phyloP scores from a whole-genome alignment of 2,797 vertebrate species.

The Natrix natrix region DNA sequence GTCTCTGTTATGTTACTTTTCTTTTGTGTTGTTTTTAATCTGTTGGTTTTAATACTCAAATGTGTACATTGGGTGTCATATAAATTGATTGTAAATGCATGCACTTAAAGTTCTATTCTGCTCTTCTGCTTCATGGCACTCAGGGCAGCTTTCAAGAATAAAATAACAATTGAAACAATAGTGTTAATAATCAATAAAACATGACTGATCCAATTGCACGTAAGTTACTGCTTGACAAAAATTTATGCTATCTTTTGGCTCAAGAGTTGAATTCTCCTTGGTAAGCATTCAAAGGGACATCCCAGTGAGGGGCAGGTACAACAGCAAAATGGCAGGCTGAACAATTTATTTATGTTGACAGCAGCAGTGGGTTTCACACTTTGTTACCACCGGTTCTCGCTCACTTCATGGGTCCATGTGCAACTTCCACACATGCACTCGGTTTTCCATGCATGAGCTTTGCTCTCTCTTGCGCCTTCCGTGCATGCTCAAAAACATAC shows the following conservation, averaged over 20 bases:
- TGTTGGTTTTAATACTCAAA: not conserved
- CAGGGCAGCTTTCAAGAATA: not conserved
- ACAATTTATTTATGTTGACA: not conserved
- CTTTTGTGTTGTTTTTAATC: not conserved
- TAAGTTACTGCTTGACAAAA: not conserved
- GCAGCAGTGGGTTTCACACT: too few relatives aligned
- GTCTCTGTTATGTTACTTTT: not conserved
- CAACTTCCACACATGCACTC: too few relatives aligned
- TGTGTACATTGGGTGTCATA: not conserved
- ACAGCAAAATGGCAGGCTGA: not conserved
- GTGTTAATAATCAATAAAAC: not conserved
- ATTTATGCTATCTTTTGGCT: not conserved
- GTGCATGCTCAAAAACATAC: too few relatives aligned
- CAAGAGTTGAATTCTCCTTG: not conserved
- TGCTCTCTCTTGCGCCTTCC: too few relatives aligned
- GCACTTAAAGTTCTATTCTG: not conserved
- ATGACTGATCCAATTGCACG: not conserved
- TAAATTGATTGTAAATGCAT: not conserved
- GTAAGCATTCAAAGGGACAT: not conserved
- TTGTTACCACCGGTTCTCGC: too few relatives aligned
- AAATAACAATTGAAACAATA: not conserved
- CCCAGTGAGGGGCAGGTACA: not conserved
- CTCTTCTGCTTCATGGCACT: not conserved
- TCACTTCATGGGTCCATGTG: too few relatives aligned
- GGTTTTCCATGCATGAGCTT: too few relatives aligned